A percentile compares a stretch with the other conserved stretches of the same genome.
These are phyloP conservation scores for Anoura caudifer DNA, from an alignment of 2,113 vertebrate genomes.

Conservation along the genomic window DNA sequence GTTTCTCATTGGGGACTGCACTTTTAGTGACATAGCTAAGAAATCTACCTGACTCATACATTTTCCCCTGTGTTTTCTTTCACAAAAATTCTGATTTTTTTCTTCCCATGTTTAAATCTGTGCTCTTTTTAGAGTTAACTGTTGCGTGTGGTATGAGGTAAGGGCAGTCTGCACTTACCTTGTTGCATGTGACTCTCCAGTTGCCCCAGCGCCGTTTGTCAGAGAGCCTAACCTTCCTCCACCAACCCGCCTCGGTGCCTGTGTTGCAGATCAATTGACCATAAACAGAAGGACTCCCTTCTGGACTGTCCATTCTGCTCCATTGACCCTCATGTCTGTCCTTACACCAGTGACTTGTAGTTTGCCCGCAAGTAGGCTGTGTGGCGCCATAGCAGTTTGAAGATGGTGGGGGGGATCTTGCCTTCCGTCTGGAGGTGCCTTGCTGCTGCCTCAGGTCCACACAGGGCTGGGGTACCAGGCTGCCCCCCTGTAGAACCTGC, in stretches of 20 bases:
- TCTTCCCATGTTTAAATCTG: neutral
- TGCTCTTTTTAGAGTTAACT: neutral
- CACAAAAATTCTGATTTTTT: neutral
- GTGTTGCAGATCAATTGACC: no score
- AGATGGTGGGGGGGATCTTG: no score
- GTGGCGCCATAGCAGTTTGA: neutral
- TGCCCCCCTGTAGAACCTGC: neutral
- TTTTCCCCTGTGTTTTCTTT: neutral
- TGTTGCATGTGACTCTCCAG: neutral
- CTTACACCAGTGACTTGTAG: neutral
- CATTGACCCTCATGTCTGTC: neutral
- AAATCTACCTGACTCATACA: neutral
- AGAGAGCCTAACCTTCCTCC: neutral
- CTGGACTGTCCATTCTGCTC: no score
- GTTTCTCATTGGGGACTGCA: no score
- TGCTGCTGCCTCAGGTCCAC: no score
- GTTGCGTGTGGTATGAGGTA: neutral
- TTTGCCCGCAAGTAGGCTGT: neutral
- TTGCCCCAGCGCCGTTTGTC: no score
- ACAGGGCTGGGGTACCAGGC: no score
- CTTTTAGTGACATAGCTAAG: neutral
- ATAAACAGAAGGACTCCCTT: neutral
- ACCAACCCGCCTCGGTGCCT: neutral
- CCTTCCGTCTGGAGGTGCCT: neutral
- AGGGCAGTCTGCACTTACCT: neutral